A percentile compares a stretch with the other conserved stretches of the same genome.
Evolutionary conservation across 2,113 vertebrate species (phyloP).

Genomic region (Ceyx margarethae): DNA sequence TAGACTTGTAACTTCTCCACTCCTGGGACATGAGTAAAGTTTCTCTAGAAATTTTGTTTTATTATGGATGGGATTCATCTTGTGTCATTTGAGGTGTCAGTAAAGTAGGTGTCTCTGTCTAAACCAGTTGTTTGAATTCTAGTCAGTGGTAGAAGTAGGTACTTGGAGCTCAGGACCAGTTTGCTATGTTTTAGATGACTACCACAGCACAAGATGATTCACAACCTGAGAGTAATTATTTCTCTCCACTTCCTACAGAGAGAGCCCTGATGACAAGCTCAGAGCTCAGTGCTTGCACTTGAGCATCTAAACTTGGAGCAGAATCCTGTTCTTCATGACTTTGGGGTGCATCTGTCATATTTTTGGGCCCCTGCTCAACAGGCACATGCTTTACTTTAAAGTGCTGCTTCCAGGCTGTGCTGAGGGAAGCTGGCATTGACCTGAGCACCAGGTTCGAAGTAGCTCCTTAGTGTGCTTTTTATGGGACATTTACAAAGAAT

Average conservation of each 20-base stretch:
- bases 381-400: not conserved
- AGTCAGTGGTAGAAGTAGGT: not conserved
- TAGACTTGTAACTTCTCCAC: not conserved
- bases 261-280: not conserved
- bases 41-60: not conserved
- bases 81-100: not conserved
- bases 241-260: not conserved
- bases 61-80: not conserved
- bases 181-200: not conserved
- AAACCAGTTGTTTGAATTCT: not conserved
- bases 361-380: not conserved
- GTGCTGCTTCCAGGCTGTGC: not conserved
- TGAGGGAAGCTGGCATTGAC: not conserved
- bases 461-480: not conserved
- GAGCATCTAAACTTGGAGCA: not conserved
- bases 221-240: not conserved
- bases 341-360: not conserved
- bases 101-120: not conserved
- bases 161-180: not conserved
- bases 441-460: not conserved
- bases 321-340: not conserved
- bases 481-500: not conserved
- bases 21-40: not conserved
- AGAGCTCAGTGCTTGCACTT: not conserved
- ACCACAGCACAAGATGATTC: not conserved